A percentile compares a stretch with the other conserved stretches of the same genome.
Evolutionary conservation across 2,888 invertebrate genomes (phyloP).

Genomic region (Pedicia rivosa): DNA sequence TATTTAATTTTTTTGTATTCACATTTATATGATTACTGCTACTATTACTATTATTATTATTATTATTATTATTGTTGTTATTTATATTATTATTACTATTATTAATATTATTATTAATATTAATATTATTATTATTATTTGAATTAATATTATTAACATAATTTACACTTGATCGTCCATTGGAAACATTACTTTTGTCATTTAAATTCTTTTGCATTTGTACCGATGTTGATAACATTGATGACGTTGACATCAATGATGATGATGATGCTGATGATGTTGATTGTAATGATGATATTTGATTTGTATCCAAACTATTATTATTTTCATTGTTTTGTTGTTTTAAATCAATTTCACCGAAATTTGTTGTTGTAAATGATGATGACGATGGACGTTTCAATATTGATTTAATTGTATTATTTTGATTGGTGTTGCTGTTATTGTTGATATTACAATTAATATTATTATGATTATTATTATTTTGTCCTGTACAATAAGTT

Average conservation of each 20-base stretch:
- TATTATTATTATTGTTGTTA: no score
- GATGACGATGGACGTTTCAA: slow-evolving; percentile 35
- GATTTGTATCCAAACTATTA: no score
- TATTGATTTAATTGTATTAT: slow-evolving; percentile 36
- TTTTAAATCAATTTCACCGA: no score
- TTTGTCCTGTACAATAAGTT: slow-evolving; percentile 22
- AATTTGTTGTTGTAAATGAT: no score
- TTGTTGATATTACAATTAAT: slow-evolving; percentile 20
- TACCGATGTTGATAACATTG: no score
- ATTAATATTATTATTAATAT: slow-evolving; percentile 5
- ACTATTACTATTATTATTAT: slow-evolving; percentile 10
- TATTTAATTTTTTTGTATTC: no score
- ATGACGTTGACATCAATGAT: slow-evolving; percentile 25
- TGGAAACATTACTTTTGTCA: slow-evolving; percentile 9
- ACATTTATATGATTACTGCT: slow-evolving; percentile 8
- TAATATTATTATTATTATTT: slow-evolving; percentile 9
- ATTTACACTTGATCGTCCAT: slow-evolving; percentile 13
- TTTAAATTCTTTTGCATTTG: no score
- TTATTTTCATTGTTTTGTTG: no score
- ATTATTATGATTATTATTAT: slow-evolving; percentile 23
- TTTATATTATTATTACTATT: slow-evolving; percentile 15
- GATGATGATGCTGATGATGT: slow-evolving; percentile 16
- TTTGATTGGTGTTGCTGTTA: not conserved
- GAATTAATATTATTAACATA: slow-evolving; percentile 8
- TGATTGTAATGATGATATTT: slow-evolving; percentile 29